Base-by-base conservation (phyloP, 2,888 invertebrate species). In the Lingula anatina region DNA sequence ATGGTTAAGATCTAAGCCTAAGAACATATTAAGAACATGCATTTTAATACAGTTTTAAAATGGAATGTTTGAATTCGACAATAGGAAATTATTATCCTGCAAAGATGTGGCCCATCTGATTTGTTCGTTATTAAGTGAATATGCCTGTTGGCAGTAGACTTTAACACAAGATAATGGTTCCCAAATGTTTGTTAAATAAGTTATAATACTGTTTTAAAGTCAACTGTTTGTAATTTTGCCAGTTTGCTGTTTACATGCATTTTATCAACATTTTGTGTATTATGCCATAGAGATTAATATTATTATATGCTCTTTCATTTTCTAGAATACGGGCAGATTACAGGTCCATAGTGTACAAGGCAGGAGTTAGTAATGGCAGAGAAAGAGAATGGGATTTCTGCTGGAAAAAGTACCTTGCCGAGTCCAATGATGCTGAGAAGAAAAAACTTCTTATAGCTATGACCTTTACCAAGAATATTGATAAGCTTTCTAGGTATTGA, bases 311-410 rank as follows among this genome's bases (percentile, higher is more conserved):
- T n/a, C n/a, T n/a, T n/a, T n/a, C 35, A 9, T 25, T 45, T 51
- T 58, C 5, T 51, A 73, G 84, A 3, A 83, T 90, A 44, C 84
- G 83, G 23, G 83, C 88, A 0, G 88, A 90, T 69, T 82, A 90
- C 45, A 84, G 88, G 55, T 86, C 86, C 70, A 86, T 83, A 9
- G 83, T 86, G 26, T 84, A 83, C 59, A 71, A 77, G 20, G 82
- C 83, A 46, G 84, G 83, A 71, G 61, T 76, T n/a, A 59, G 62
- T 49, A 66, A 66, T 54, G 76, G 78, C 1, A 64, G 60, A 1
- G 65, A 66, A 18, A 47, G 55, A 5, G 73, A 73, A 50, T 78
- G 78, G 78, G 57, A 70, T 27, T 60, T 55, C 46, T 65, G 72
- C 36, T 76, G 69, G 71, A 44, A 68, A 3, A 51, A 63, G 38